Conservation (phyloP, 37 sponge, comb jelly and placozoan genomes). For the Cladorhizidae sp. region DNA sequence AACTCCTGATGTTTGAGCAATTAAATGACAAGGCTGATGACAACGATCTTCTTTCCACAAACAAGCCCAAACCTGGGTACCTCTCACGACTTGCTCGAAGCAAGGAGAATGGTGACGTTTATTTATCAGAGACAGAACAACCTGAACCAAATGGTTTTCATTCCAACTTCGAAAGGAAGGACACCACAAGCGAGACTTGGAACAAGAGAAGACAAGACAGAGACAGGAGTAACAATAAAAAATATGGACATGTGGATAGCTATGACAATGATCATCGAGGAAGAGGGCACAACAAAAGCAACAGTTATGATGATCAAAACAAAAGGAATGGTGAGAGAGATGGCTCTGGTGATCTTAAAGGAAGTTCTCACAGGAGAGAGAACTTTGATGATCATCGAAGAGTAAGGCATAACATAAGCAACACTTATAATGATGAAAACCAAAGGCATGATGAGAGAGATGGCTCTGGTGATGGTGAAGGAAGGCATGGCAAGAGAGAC, state of each 20-base stretch:
- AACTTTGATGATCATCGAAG: not conserved
- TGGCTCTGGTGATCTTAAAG: not conserved
- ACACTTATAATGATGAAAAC: not conserved
- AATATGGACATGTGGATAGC: not conserved
- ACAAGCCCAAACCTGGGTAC: slow-evolving; percentile 8
- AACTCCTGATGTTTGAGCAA: slow-evolving; percentile 44
- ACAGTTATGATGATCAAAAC: not conserved
- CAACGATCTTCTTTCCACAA: not conserved
- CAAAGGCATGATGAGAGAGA: not conserved
- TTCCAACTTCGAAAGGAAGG: too few relatives aligned
- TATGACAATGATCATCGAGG: not conserved
- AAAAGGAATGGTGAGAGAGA: not conserved
- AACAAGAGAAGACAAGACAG: slow-evolving; percentile 1
- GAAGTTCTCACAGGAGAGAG: too few relatives aligned
- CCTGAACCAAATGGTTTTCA: not conserved
- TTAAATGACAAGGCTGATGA: not conserved
- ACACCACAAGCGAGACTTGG: not conserved
- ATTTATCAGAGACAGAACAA: not conserved
- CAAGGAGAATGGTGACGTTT: not conserved
- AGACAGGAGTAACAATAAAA: not conserved
- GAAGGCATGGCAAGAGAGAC: not conserved
- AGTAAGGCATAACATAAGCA: not conserved
- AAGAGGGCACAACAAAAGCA: not conserved
- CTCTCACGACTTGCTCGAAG: not conserved
- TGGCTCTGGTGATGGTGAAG: not conserved